Conservation (phyloP, 2,888 invertebrate species). For the Coelogynopora nodosa region DNA sequence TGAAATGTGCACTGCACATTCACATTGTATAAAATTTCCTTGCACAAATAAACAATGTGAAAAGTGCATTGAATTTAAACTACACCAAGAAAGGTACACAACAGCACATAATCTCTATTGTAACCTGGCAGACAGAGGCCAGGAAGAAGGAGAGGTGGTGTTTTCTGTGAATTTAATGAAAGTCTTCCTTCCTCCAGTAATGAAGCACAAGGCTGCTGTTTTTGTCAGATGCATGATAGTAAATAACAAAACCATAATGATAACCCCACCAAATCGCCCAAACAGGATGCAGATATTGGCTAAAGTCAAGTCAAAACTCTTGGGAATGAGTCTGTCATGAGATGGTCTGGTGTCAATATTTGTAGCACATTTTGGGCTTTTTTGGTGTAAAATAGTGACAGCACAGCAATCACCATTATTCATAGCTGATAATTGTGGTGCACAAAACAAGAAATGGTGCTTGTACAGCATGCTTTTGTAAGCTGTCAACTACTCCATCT, state of each 20-base stretch:
- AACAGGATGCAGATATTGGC: neutral
- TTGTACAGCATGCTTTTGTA: neutral
- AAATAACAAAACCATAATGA: neutral
- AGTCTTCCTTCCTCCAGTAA: neutral
- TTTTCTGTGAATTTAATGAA: neutral
- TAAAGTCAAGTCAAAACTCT: neutral
- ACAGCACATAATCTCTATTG: neutral
- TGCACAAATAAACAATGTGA: no score
- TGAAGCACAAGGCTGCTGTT: neutral
- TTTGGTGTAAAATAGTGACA: neutral
- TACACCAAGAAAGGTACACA: neutral
- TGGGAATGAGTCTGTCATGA: neutral
- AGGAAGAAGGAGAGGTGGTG: neutral
- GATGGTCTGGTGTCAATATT: neutral
- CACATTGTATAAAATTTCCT: no score
- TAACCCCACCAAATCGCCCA: neutral
- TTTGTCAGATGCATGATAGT: neutral
- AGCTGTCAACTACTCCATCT: neutral
- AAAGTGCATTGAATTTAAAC: neutral
- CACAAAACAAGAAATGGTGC: neutral
- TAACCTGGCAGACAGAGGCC: neutral
- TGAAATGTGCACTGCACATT: neutral
- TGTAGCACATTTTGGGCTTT: neutral
- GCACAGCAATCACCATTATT: neutral
- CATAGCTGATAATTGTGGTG: neutral